Evolutionary conservation across 2,888 invertebrate species (phyloP), one percentile per base, ranked within the genome.

Genomic region (Nomada flava): DNA sequence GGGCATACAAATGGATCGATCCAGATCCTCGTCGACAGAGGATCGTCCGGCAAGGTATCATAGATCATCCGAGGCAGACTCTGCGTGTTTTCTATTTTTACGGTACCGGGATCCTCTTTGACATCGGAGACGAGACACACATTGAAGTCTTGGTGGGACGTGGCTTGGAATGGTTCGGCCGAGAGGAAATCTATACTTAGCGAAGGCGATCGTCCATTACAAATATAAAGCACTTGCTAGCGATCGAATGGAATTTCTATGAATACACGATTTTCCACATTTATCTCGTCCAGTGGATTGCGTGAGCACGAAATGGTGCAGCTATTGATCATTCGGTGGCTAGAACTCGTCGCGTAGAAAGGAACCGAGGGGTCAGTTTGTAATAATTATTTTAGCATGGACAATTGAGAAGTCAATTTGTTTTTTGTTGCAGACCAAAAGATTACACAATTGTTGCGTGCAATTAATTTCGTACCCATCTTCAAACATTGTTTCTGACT

Each of bases 121-220:
- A 89, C 86, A 89, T 83, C 88, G 88, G 88, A 88, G 87, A 86
- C 82, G 89, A 73, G 76, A 76, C 83, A 78, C 67, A 76, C 69
- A 73, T 71, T 68, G 70, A 53, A 71, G 76, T 50, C 77, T 64
- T 15, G 82, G 71, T 64, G 84, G 77, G 73, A 79, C 82, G 85
- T 78, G 86, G 82, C 89, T 88, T 79, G 82, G 88, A 87, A 88
- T 88, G 89, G 88, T 63, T 71, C 83, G 88, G 76, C 74, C 77
- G 76, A 83, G 83, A 65, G 82, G 53, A 84, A 76, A 79, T 87
- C 88, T 88, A 88, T 83, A 89, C 89, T 88, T 88, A 88, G 88
- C 86, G 78, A 77, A 80, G 69, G 79, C 83, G 85, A 82, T 82
- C 83, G 77, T 63, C 68, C 77, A 81, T 82, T 83, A 78, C 75